Base-by-base conservation (phyloP, 2,113 vertebrate species). In the Puffinus mauretanicus region DNA sequence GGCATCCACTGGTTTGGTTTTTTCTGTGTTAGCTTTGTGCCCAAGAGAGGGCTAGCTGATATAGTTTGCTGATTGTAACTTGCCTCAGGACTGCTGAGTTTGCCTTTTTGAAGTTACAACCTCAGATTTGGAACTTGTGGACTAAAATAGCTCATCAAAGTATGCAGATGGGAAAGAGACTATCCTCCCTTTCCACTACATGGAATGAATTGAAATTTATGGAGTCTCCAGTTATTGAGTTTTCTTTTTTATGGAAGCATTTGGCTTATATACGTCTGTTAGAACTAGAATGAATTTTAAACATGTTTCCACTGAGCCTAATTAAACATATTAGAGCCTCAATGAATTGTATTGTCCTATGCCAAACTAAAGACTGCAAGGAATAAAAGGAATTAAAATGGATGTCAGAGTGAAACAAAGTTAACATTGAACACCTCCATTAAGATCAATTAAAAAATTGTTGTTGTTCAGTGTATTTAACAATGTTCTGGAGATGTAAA, bases 271-370 rank as follows among this genome's bases (percentile, higher is more conserved):
- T 64, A 51, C 8, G 6, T 83, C 77, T 89, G 66, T 62, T 94
- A 69, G 81, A 89, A 87, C 36, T 49, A 76, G 65, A 92, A 86
- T 88, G 76, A 85, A 94, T 96, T 96, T 93, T 83, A 93, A 97
- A 78, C 82, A 77, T 51, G 66, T 86, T 96, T 95, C 89, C 76
- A 88, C 9, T 9, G 87, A 96, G 95, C 60, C 75, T 90, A 94
- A 88, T 96, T 95, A 94, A 94, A 85, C 82, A 60, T 87, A 87
- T 93, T 93, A 93, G 55, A 85, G 46, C 57, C n/a, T 91, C 14
- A 2, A 70, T 93, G 91, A 94, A 76, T 65, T 77, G 82, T 47
- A 36, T 55, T 88, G 78, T 90, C 91, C 75, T 64, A 62, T 90
- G 58, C 91, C 75, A 93, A 82, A 55, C 51, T 51, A 20, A 93